Conservation (phyloP, 2,888 invertebrate genomes). For the Xylota segnis region DNA sequence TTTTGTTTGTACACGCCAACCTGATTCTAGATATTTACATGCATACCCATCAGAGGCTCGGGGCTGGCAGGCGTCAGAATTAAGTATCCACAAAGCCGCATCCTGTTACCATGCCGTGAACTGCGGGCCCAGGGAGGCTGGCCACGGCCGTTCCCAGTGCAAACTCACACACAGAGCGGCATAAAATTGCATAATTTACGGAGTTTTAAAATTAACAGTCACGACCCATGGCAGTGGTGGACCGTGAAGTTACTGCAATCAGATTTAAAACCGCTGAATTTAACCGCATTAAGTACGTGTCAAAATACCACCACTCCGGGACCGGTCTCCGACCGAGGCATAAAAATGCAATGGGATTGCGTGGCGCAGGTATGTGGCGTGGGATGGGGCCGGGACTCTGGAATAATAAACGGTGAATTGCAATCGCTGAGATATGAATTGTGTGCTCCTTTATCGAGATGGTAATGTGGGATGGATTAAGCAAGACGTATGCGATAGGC, state of each 20-base stretch:
- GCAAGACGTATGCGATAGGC: not conserved
- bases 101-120: conserved; percentile 45
- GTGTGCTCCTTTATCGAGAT: not conserved
- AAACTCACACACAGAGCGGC: conserved; percentile 12
- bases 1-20: conserved; percentile 55
- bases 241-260: conserved; percentile 73
- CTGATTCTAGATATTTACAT: conserved; percentile 66
- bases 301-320: conserved; percentile 70
- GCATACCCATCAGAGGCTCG: conserved; percentile 32
- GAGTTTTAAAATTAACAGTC: conserved; percentile 74
- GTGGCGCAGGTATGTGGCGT: not conserved
- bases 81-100: conserved; percentile 71
- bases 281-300: conserved; percentile 77
- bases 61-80: conserved; percentile 72
- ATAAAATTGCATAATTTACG: conserved; percentile 75
- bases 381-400: not conserved
- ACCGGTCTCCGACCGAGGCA: conserved; percentile 18
- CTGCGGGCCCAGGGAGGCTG: conserved; percentile 1
- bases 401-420: not conserved
- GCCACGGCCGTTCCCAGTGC: not conserved
- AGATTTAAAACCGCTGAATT: conserved; percentile 76
- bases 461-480: not conserved
- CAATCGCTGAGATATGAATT: conserved; percentile 17
- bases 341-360: conserved; percentile 32
- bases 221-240: conserved; percentile 70